Base-by-base conservation (phyloP, 2,888 invertebrate genomes). In the Epinotia bilunana region DNA sequence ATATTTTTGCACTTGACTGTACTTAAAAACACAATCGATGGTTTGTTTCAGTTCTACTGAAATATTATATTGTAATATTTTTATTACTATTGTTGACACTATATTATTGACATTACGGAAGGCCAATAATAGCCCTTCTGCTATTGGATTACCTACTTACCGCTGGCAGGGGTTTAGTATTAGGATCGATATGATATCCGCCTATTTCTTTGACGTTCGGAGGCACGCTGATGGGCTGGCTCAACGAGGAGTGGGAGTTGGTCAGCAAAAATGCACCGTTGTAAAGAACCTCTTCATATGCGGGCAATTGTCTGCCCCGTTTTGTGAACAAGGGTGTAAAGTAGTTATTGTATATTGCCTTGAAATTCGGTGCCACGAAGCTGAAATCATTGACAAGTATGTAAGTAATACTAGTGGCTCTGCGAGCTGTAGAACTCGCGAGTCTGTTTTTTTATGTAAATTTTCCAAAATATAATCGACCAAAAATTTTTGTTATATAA, bases 121-220 rank as follows among this genome's bases (percentile, higher is more conserved):
- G n/a, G n/a, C n/a, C n/a, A n/a, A n/a, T n/a, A n/a, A n/a, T n/a
- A n/a, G n/a, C n/a, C n/a, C n/a, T n/a, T n/a, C n/a, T n/a, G n/a
- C n/a, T 7, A 16, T 58, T n/a, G 1, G 13, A 11, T 9, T 69
- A 62, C 65, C 39, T 49, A 62, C 65, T 49, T 49, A 86, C 87
- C 79, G 83, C 78, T 0, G 85, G 83, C 62, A 87, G 79, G 5
- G 84, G 83, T 60, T 80, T 78, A 7, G 80, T 72, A 0, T 79
- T 76, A 0, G 79, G 76, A 43, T 81, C 78, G 46, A 87, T 83
- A 71, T 87, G 86, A 61, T 80, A 86, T 4, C 82, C 81, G 0
- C 79, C 80, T 11, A 81, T 75, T 3, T 73, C 77, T 64, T 76
- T 79, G 16, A 74, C 76, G 33, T 79, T 80, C 11, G 57, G 71